These are phyloP conservation scores for Tinea pellionella DNA, from an alignment of 2,888 invertebrate species.

Conservation along the genomic window DNA sequence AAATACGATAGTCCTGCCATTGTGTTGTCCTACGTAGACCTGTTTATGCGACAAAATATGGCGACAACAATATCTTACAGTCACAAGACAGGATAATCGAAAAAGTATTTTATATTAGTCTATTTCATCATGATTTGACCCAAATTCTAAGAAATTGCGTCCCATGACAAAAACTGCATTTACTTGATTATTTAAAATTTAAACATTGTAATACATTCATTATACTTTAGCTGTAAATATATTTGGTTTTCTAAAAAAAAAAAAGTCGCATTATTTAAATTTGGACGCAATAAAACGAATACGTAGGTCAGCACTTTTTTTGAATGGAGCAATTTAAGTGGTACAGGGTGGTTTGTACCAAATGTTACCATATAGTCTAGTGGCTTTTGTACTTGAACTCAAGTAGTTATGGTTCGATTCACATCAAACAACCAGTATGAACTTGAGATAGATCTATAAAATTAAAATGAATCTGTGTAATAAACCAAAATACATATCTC, in stretches of 20 bases:
- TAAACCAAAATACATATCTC: too few species aligned
- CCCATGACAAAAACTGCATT: too few species aligned
- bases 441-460: neutral
- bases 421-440: neutral
- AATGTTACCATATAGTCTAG: neutral
- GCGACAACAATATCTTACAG: too few species aligned
- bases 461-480: too few species aligned
- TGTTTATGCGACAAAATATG: neutral
- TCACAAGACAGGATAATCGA: too few species aligned
- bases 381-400: neutral
- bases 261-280: neutral
- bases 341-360: conserved; percentile 1
- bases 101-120: too few species aligned
- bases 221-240: too few species aligned
- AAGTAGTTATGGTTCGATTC: neutral
- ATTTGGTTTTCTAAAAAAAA: too few species aligned
- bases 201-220: too few species aligned
- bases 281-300: neutral
- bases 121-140: too few species aligned
- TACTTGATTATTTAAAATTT: too few species aligned
- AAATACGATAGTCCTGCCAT: neutral
- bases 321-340: neutral
- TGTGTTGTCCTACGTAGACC: neutral
- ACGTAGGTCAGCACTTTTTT: neutral
- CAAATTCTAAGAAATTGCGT: too few species aligned